These are phyloP conservation scores for Otolemur garnettii DNA, from an alignment of 2,113 vertebrate species.

Conservation along the genomic window DNA sequence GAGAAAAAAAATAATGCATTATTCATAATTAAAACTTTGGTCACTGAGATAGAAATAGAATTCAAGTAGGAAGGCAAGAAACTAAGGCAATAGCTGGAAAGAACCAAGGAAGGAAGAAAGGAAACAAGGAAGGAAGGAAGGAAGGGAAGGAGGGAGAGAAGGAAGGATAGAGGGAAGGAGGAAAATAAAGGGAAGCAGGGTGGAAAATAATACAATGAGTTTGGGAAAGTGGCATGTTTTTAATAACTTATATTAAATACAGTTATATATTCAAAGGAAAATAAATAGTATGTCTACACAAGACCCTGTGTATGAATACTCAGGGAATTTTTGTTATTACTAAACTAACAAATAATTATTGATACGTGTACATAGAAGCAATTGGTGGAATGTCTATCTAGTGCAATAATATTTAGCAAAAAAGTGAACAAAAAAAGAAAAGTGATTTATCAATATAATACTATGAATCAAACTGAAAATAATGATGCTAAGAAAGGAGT, in stretches of 20 bases:
- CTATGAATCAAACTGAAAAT: not conserved
- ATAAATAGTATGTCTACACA: not conserved
- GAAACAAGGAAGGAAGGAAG: too few relatives aligned
- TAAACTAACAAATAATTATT: not conserved
- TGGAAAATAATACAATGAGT: not conserved
- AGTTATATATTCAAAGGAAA: not conserved
- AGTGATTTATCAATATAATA: not conserved
- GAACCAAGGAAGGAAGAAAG: not conserved
- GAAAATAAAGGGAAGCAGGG: not conserved
- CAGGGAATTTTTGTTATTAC: not conserved
- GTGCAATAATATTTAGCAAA: not conserved
- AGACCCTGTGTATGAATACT: not conserved
- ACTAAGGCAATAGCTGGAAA: not conserved
- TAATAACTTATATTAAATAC: not conserved
- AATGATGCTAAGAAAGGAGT: not conserved
- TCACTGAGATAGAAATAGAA: not conserved
- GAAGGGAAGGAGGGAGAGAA: not conserved
- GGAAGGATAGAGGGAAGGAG: too few relatives aligned
- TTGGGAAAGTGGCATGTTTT: not conserved
- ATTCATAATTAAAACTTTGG: not conserved
- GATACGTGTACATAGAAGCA: not conserved
- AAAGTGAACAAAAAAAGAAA: not conserved
- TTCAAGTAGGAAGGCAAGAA: not conserved
- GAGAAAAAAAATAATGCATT: not conserved
- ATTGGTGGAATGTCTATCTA: not conserved